Base-by-base conservation (phyloP, 2,113 vertebrate species). In the Indicator maculatus region DNA sequence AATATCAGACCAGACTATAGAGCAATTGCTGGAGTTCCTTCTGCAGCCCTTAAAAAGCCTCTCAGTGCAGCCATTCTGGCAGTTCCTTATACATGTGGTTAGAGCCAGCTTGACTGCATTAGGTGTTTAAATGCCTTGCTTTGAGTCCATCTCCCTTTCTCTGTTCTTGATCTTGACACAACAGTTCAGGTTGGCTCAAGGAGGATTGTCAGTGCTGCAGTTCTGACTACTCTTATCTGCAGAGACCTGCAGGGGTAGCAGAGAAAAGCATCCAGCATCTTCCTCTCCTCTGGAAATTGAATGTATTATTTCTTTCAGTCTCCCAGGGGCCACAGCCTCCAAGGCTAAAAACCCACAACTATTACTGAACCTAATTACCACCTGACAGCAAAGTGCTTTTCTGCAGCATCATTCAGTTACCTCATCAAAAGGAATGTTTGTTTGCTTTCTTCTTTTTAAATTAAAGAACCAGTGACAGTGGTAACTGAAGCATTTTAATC, bases 281-380 rank as follows among this genome's bases (percentile, higher is more conserved):
- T 95, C 93, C 85, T 90, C 58, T 89, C 86, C 90, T 95, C 93
- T 0, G 8, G 90, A 97, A 96, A 96, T 70, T 94, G 88, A 94
- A 96, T 90, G 94, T 95, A 96, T 96, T 91, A 52, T 95, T 95
- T 94, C 88, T 94, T 78, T 69, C 94, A 92, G 86, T 86, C 59
- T 95, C 93, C 90, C 92, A 95, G 83, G 90, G 95, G 95, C 95
- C 80, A 88, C 73, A 95, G 94, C 88, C 90, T 95, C 76, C 88
- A 88, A 86, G 91, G 90, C 90, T 95, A 88, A 95, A 95, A 96
- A 84, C 76, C 90, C 92, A 94, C 71, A 45, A 86, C 94, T 88
- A 92, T 95, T 95, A 95, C 94, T 69, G 93, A 96, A 96, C 95
- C 96, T 95, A 95, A 97, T 96, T 97, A 96, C 94, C 93, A 96